phyloP scores from a whole-genome alignment of 2,888 invertebrate genomes.

The Stenotaenia linearis region DNA sequence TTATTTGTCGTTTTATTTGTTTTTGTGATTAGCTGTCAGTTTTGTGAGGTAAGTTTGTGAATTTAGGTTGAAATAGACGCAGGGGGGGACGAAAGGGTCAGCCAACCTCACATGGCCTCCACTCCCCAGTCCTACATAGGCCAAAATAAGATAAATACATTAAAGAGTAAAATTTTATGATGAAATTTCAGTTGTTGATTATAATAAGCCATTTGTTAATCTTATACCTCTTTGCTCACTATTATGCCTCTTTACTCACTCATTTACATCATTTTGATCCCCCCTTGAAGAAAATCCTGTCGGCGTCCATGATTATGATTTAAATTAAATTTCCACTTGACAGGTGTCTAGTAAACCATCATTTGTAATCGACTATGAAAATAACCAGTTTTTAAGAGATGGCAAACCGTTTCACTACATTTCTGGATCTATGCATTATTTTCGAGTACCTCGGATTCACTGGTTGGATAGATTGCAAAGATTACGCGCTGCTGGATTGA shows the following conservation, averaged over 20 bases:
- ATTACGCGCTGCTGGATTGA: constrained; percentile 75
- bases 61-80: not conserved
- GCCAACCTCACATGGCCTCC: too few relatives aligned
- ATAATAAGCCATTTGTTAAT: too few relatives aligned
- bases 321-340: not conserved
- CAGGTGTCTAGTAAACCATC: constrained; percentile 2
- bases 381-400: constrained; percentile 63
- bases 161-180: too few relatives aligned
- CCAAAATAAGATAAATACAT: too few relatives aligned
- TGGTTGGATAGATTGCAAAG: constrained; percentile 75
- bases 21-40: not conserved
- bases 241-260: too few relatives aligned
- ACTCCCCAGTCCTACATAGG: too few relatives aligned
- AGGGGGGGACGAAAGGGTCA: too few relatives aligned
- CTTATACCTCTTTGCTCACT: too few relatives aligned
- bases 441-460: constrained; percentile 67
- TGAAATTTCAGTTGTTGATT: too few relatives aligned
- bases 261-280: too few relatives aligned
- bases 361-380: constrained; percentile 50
- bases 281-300: too few relatives aligned
- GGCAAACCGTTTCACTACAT: constrained; percentile 65
- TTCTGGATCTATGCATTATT: constrained; percentile 79
- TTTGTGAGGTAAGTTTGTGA: not conserved
- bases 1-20: not conserved
- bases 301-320: too few relatives aligned